phyloP scores from a whole-genome alignment of 2,888 invertebrate genomes.

The Miltochrista miniata region DNA sequence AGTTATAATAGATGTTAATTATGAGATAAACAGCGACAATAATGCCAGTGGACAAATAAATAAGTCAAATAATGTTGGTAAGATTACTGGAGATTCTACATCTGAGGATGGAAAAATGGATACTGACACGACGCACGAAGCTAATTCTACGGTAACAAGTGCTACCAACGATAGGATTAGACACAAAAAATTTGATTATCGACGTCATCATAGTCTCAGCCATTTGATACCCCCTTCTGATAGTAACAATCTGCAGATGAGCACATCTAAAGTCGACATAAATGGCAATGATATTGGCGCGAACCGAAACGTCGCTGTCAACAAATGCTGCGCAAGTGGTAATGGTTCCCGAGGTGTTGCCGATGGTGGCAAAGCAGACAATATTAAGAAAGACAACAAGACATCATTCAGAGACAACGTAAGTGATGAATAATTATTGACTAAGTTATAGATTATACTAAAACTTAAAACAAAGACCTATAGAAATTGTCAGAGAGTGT shows the following conservation, averaged over 20 bases:
- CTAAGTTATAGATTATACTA: no score
- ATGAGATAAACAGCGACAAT: neutral
- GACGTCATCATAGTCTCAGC: no score
- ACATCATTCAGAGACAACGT: no score
- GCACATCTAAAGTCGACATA: no score
- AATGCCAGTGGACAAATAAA: neutral
- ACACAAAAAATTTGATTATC: no score
- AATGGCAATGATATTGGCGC: neutral
- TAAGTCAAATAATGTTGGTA: neutral
- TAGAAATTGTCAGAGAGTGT: no score
- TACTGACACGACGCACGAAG: neutral
- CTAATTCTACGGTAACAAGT: neutral
- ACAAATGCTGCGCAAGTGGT: no score
- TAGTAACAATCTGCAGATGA: no score
- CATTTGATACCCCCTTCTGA: no score
- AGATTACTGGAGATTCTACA: neutral
- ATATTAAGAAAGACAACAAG: neutral
- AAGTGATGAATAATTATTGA: no score
- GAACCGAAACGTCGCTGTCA: neutral
- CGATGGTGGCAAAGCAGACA: neutral
- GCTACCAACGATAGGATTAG: no score
- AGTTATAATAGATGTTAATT: neutral
- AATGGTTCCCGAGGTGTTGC: neutral
- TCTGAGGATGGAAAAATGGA: neutral
- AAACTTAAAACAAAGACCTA: no score